Percentiles rank a stretch among this genome's conserved stretches.
These are phyloP conservation scores for Ptychadena robeensis DNA, from an alignment of 2,797 vertebrate species.

Conservation along the genomic window DNA sequence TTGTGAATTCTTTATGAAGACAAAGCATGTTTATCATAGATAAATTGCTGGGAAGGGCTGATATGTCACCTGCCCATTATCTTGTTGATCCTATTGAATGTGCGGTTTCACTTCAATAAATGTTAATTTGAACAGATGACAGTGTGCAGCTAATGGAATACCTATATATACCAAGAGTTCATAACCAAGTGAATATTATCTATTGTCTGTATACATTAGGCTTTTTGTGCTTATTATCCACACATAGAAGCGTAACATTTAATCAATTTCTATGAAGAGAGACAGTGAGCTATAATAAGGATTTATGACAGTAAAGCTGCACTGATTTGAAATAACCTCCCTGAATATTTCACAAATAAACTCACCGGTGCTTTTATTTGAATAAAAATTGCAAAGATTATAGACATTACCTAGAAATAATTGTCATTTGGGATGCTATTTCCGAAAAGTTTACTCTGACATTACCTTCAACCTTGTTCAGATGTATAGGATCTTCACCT, in stretches of 20 bases:
- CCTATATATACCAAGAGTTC: slow-evolving; percentile 36
- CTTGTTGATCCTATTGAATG: slow-evolving; percentile 39
- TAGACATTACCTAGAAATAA: not conserved
- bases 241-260: slow-evolving; percentile 33
- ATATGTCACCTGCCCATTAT: slow-evolving; percentile 51
- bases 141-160: slow-evolving; percentile 39
- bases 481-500: too few species aligned
- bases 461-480: too few species aligned
- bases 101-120: slow-evolving; percentile 47
- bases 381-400: not conserved
- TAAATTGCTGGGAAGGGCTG: slow-evolving; percentile 49
- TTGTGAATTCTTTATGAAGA: slow-evolving; percentile 26
- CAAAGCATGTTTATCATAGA: slow-evolving; percentile 37
- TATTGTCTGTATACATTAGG: slow-evolving; percentile 37
- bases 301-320: slow-evolving; percentile 20
- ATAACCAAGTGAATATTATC: slow-evolving; percentile 42
- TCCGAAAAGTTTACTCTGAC: too few species aligned
- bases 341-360: not conserved
- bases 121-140: slow-evolving; percentile 46
- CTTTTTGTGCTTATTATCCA: slow-evolving; percentile 26
- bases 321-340: slow-evolving; percentile 3
- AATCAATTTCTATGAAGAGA: slow-evolving; percentile 35
- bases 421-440: not conserved
- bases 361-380: not conserved
- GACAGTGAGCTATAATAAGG: slow-evolving; percentile 33